Evolutionary conservation across 2,113 vertebrate genomes (phyloP).

Genomic region (Pterocles burchelli): DNA sequence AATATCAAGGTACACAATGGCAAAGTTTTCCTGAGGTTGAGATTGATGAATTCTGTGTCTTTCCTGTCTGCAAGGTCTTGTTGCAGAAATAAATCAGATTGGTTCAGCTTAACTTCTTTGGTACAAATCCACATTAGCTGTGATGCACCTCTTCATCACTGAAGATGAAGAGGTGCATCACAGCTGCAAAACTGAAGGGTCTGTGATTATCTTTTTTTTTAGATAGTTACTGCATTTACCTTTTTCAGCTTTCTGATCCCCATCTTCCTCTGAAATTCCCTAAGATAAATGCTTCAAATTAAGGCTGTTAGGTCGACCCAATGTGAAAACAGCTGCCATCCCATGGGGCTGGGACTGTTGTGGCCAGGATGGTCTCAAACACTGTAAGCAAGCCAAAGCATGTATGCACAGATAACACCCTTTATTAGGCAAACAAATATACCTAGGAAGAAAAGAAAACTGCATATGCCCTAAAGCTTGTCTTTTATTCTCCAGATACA

Average conservation of each 20-base stretch:
- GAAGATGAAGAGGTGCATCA: too few species aligned
- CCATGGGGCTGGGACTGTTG: neutral
- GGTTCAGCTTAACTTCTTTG: neutral
- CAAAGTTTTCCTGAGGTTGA: neutral
- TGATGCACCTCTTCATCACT: neutral
- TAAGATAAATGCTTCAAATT: neutral
- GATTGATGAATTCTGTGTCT: neutral
- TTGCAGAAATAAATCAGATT: neutral
- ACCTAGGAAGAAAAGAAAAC: neutral
- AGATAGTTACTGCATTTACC: neutral
- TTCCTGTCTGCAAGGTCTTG: neutral
- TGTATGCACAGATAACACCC: neutral
- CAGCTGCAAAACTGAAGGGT: neutral
- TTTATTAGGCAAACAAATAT: neutral
- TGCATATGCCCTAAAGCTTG: neutral
- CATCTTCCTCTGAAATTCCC: neutral
- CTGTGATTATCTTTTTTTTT: neutral
- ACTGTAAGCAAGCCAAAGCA: neutral
- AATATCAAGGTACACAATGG: neutral
- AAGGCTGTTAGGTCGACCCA: neutral
- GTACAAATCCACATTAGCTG: neutral
- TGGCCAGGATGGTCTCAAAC: neutral
- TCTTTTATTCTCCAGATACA: neutral
- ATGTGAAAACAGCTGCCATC: neutral
- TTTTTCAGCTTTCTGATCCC: neutral